phyloP scores from a whole-genome alignment of 2,113 vertebrate genomes.

The Taurulus bubalis region DNA sequence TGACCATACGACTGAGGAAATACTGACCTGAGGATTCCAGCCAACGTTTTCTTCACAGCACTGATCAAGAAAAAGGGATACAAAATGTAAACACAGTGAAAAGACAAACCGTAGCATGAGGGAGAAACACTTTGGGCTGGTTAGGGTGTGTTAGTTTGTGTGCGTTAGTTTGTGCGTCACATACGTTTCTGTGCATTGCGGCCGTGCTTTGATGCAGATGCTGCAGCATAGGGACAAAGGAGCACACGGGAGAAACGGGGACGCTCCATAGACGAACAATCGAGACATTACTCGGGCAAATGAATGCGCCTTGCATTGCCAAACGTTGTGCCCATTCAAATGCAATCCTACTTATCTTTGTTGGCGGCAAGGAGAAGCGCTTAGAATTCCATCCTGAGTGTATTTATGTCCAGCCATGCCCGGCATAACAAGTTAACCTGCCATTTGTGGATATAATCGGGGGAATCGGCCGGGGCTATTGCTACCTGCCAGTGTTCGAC shows the following conservation, averaged over 20 bases:
- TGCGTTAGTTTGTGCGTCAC: background rate
- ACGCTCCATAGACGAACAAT: background rate
- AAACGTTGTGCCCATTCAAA: conserved; percentile 58
- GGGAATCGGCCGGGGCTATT: conserved; percentile 36
- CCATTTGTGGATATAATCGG: conserved; percentile 69
- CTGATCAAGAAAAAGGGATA: background rate
- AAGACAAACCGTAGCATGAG: conserved; percentile 48
- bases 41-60: conserved; percentile 6
- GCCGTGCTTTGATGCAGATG: conserved; percentile 59
- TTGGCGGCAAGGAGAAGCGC: conserved; percentile 45
- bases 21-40: background rate
- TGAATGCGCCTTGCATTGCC: conserved; percentile 35
- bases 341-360: conserved; percentile 46
- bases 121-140: conserved; percentile 9
- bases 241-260: conserved; percentile 29
- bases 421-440: conserved; percentile 63
- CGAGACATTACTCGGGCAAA: conserved; percentile 21
- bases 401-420: conserved; percentile 40
- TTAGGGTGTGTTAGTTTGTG: background rate
- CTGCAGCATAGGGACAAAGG: conserved; percentile 67
- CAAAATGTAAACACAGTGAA: conserved; percentile 27
- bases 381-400: conserved; percentile 15
- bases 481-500: conserved; percentile 54
- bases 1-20: background rate
- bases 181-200: conserved; percentile 11